phyloP scores from a whole-genome alignment of 2,113 vertebrate species.

The Coryphaenoides rupestris region DNA sequence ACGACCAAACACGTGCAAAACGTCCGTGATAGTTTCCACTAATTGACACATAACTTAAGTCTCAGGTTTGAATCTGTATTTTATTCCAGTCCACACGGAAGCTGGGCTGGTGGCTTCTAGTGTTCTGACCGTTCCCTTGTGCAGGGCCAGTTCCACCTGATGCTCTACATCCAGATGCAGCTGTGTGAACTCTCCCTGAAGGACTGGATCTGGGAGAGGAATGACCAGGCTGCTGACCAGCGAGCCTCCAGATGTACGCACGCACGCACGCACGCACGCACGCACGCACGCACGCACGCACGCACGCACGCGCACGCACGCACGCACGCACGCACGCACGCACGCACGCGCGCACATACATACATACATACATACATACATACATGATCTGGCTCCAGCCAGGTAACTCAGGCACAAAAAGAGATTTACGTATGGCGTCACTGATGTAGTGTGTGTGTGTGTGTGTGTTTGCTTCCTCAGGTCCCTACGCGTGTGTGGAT shows the following conservation, averaged over 20 bases:
- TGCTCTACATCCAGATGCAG: constrained; percentile 98
- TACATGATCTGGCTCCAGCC: not conserved
- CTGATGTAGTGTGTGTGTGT: not conserved
- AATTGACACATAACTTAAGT: no score
- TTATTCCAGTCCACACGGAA: no score
- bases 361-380: not conserved
- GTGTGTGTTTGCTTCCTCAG: constrained; percentile 39
- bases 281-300: not conserved
- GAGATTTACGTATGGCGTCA: no score
- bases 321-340: not conserved
- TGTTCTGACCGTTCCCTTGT: not conserved
- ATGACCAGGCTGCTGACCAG: constrained; percentile 53
- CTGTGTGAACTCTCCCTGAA: constrained; percentile 89
- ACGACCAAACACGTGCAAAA: no score
- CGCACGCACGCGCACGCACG: not conserved
- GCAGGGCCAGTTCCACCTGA: constrained; percentile 82
- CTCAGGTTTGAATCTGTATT: no score
- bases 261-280: not conserved
- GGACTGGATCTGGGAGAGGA: constrained; percentile 90
- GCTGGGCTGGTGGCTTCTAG: not conserved
- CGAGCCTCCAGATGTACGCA: constrained; percentile 41
- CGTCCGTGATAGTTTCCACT: no score
- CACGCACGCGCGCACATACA: not conserved
- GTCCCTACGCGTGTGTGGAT: constrained; percentile 77
- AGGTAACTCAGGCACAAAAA: no score